A percentile compares a stretch with the other conserved stretches of the same genome.
Conservation (phyloP, 2,113 vertebrate species). For the Ageneiosus marmoratus region DNA sequence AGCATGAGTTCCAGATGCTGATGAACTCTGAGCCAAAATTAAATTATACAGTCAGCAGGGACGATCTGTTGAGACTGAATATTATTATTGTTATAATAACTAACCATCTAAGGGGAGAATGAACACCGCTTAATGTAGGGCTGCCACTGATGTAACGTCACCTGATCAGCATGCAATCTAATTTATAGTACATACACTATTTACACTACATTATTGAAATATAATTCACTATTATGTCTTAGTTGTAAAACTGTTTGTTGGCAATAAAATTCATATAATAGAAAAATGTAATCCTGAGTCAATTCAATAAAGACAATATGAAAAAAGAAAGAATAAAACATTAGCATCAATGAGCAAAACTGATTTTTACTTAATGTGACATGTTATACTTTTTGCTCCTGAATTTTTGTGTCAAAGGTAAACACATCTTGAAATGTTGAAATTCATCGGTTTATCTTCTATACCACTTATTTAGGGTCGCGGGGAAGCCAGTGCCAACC, state of each 20-base stretch:
- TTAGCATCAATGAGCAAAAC: no score
- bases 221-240: background rate
- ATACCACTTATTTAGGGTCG: no score
- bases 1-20: background rate
- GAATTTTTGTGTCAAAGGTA: background rate
- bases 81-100: background rate
- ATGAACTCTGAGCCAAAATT: slow-evolving; percentile 3
- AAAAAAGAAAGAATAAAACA: no score
- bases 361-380: background rate
- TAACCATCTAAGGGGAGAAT: background rate
- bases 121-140: background rate
- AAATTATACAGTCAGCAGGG: background rate
- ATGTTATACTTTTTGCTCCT: background rate
- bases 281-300: background rate
- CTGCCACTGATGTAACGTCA: background rate
- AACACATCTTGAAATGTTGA: no score
- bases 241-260: background rate
- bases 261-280: background rate
- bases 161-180: background rate
- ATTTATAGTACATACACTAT: background rate
- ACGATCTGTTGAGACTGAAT: background rate
- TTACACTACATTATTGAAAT: background rate
- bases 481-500: no score
- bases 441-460: no score
- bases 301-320: no score